Evolutionary conservation across 2,888 invertebrate species (phyloP).

Genomic region (Nomada fabriciana): DNA sequence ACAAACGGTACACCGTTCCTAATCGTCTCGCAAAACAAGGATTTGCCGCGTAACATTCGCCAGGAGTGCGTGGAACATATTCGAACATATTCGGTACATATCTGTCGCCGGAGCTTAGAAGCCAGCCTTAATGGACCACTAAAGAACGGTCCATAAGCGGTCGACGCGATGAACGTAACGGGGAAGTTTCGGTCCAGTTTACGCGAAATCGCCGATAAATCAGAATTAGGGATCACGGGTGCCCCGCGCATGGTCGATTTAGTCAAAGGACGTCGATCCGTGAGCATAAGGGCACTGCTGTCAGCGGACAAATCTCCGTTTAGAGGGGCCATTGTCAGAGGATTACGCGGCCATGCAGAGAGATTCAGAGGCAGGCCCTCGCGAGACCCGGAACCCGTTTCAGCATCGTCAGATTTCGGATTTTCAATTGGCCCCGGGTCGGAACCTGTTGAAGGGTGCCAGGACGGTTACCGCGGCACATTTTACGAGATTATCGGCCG

Average conservation of each 20-base stretch:
- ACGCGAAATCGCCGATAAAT: constrained; percentile 65
- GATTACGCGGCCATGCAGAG: constrained; percentile 75
- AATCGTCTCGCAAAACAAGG: too few relatives aligned
- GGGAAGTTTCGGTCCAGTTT: constrained; percentile 30
- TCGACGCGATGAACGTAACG: constrained; percentile 8
- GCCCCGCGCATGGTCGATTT: constrained; percentile 60
- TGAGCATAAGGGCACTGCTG: constrained; percentile 64
- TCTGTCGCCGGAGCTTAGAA: constrained; percentile 8
- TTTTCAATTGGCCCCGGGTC: constrained; percentile 61
- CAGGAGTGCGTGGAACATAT: background rate
- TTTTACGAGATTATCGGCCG: constrained; percentile 68
- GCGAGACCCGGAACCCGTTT: constrained; percentile 46
- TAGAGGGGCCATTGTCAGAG: constrained; percentile 73
- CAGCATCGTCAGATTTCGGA: constrained; percentile 62
- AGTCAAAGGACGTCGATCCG: constrained; percentile 62
- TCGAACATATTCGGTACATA: background rate
- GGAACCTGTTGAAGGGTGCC: constrained; percentile 68
- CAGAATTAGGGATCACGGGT: constrained; percentile 64
- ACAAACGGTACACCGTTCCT: too few relatives aligned
- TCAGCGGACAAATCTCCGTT: constrained; percentile 74
- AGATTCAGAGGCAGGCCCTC: constrained; percentile 35
- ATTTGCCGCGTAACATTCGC: too few relatives aligned
- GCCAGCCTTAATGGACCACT: constrained; percentile 17
- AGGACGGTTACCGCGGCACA: constrained; percentile 52
- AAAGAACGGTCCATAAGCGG: constrained; percentile 7